A percentile compares a stretch with the other conserved stretches of the same genome.
phyloP scores from a whole-genome alignment of 2,113 vertebrate species.

The Nettapus auritus region DNA sequence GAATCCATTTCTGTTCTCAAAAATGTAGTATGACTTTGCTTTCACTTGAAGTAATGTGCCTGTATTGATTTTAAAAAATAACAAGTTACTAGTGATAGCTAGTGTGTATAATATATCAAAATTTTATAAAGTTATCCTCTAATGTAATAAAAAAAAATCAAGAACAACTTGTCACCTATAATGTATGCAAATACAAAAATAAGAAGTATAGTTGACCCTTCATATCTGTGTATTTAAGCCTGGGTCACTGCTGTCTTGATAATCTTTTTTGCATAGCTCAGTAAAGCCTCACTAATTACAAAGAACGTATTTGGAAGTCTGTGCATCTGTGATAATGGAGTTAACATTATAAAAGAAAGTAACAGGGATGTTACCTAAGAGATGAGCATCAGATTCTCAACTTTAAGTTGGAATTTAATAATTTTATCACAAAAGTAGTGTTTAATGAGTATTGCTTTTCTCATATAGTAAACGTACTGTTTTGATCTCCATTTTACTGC shows the following conservation, averaged over 20 bases:
- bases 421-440: background rate
- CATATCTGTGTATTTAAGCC: background rate
- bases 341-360: background rate
- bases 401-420: background rate
- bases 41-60: background rate
- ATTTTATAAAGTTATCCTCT: background rate
- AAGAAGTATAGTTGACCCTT: background rate
- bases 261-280: background rate
- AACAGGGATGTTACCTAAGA: background rate
- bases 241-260: background rate
- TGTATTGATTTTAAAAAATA: background rate
- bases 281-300: background rate
- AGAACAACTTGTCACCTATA: background rate
- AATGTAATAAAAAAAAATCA: background rate
- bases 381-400: background rate
- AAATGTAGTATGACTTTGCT: background rate
- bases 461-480: background rate
- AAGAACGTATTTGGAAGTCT: background rate
- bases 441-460: background rate
- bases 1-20: background rate
- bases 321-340: background rate
- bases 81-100: background rate
- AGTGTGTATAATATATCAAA: background rate
- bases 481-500: slow-evolving; percentile 20
- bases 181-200: background rate